Evolutionary conservation across 2,113 vertebrate species (phyloP).

Genomic region (Mirza zaza): DNA sequence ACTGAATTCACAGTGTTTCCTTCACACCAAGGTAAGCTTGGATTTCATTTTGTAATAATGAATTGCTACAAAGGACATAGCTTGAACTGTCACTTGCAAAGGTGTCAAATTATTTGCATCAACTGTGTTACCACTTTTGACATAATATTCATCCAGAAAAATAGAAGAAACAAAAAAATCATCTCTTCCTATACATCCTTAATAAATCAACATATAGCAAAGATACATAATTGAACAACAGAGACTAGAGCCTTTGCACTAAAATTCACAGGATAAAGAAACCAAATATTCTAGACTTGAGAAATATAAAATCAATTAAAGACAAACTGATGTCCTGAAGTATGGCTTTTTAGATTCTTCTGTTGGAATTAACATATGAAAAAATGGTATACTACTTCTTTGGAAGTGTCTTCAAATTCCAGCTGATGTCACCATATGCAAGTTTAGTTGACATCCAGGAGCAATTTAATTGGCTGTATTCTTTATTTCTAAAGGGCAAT

Average conservation of each 20-base stretch:
- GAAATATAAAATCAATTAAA: constrained; percentile 29
- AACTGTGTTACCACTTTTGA: background rate
- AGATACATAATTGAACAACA: background rate
- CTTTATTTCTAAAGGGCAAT: constrained; percentile 67
- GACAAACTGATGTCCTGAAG: background rate
- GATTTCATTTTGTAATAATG: constrained; percentile 14
- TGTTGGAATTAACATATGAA: background rate
- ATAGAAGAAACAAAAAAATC: background rate
- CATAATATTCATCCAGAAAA: constrained; percentile 3
- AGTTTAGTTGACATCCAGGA: constrained; percentile 23
- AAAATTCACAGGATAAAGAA: background rate
- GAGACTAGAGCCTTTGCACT: background rate
- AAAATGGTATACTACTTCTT: background rate
- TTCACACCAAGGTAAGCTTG: background rate
- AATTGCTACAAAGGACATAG: background rate
- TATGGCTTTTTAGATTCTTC: background rate
- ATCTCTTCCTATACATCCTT: background rate
- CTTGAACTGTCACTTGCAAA: background rate
- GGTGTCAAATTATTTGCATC: background rate
- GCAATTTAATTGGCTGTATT: constrained; percentile 66
- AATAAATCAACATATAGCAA: background rate
- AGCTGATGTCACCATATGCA: constrained; percentile 35
- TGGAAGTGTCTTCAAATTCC: constrained; percentile 23
- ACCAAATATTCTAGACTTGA: constrained; percentile 23
- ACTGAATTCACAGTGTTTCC: background rate